Conservation (phyloP, 1,140 invertebrate genomes). For the Aphelenchoides fujianensis region DNA sequence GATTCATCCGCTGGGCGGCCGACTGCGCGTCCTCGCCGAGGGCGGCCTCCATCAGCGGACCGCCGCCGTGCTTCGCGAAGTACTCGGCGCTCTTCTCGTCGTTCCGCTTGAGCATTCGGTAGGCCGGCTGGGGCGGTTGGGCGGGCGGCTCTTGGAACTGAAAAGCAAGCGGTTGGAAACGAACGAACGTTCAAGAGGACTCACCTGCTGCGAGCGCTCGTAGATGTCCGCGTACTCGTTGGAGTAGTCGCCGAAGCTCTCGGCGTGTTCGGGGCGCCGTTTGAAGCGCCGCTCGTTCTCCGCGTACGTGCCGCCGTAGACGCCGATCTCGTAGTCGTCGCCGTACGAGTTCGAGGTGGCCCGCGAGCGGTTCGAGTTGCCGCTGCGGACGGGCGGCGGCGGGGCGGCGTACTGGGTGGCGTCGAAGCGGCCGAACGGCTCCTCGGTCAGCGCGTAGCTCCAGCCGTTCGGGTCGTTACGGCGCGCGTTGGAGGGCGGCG, state of each 20-base stretch:
- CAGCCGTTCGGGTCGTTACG: constrained; percentile 8
- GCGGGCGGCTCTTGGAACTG: neutral
- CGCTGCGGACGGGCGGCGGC: neutral
- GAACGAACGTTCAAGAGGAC: neutral
- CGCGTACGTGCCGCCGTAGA: neutral
- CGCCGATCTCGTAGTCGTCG: constrained; percentile 14
- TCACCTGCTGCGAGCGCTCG: neutral
- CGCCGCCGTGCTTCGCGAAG: constrained; percentile 31
- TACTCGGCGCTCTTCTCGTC: constrained; percentile 42
- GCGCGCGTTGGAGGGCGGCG: neutral
- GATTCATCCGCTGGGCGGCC: neutral
- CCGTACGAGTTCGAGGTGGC: constrained; percentile 14
- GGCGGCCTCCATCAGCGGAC: neutral
- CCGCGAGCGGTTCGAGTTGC: constrained; percentile 12
- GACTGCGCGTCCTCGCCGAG: neutral
- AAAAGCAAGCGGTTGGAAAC: neutral
- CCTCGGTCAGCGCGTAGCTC: neutral
- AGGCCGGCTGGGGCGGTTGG: constrained; percentile 16
- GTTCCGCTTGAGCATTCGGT: constrained; percentile 38
- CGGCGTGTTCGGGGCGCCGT: neutral
- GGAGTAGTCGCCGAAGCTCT: neutral
- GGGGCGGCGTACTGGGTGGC: neutral
- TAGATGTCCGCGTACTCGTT: constrained; percentile 11
- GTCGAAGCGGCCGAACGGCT: neutral
- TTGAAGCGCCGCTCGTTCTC: neutral